A percentile compares a stretch with the other conserved stretches of the same genome.
Evolutionary conservation across 2,797 vertebrate species (phyloP).

Genomic region (Lepus oiostolus): DNA sequence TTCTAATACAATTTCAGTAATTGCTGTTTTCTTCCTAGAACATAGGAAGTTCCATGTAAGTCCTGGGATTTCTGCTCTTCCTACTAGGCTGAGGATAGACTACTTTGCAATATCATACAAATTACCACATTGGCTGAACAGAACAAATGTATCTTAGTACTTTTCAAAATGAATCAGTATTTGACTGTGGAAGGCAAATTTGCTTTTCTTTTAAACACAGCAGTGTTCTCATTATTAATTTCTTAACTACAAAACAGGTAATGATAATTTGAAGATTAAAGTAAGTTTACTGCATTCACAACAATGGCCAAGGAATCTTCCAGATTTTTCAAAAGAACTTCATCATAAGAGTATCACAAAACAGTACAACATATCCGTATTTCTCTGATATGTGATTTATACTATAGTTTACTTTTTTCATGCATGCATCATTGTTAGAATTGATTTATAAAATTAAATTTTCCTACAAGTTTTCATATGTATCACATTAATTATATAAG

Average conservation of each 20-base stretch:
- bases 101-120: neutral
- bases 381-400: neutral
- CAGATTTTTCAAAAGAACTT: neutral
- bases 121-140: neutral
- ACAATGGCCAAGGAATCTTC: neutral
- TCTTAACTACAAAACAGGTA: neutral
- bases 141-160: neutral
- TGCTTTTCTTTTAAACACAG: neutral
- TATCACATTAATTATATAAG: neutral
- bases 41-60: neutral
- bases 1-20: neutral
- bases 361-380: neutral
- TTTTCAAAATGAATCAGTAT: neutral
- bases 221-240: neutral
- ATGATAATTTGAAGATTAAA: neutral
- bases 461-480: neutral
- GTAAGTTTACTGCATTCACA: neutral
- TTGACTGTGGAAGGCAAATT: neutral
- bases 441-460: neutral
- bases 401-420: neutral
- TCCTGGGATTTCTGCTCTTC: neutral
- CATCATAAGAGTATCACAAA: neutral
- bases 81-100: neutral
- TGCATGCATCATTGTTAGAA: neutral
- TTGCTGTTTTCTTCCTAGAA: neutral